Evolutionary conservation across 1,140 invertebrate genomes (phyloP).

Genomic region (Diorhabda elongata): DNA sequence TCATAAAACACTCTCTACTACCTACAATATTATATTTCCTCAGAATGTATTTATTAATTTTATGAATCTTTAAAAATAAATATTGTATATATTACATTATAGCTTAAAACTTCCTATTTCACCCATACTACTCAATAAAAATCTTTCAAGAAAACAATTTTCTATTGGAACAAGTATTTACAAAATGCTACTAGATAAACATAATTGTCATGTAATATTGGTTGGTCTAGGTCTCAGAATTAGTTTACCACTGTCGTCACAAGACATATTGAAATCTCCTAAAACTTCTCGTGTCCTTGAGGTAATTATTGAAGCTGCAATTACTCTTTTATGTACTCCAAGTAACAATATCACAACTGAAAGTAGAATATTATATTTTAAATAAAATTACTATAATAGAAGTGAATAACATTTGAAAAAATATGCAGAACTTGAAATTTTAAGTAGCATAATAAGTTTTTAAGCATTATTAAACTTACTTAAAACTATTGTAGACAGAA

Average conservation of each 20-base stretch:
- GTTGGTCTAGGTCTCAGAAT: slow-evolving; percentile 78
- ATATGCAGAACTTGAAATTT: neutral
- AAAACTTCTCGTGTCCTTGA: slow-evolving; percentile 83
- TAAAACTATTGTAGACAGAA: slow-evolving; percentile 80
- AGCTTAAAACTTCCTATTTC: no score
- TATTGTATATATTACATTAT: no score
- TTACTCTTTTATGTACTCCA: slow-evolving; percentile 92
- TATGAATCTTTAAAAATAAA: no score
- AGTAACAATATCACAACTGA: slow-evolving; percentile 81
- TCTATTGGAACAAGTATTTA: slow-evolving; percentile 8
- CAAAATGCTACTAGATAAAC: neutral
- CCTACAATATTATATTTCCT: no score
- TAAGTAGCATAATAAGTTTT: neutral
- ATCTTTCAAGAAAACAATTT: neutral
- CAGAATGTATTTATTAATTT: no score
- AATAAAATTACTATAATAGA: no score
- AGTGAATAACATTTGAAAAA: no score
- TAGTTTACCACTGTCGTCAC: slow-evolving; percentile 91
- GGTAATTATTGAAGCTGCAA: slow-evolving; percentile 94
- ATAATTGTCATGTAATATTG: slow-evolving; percentile 41
- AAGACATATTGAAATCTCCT: slow-evolving; percentile 96
- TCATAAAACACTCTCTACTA: no score
- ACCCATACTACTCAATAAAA: no score
- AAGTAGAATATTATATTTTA: slow-evolving; percentile 44
- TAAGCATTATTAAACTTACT: slow-evolving; percentile 49